Percentiles rank a stretch among this genome's conserved stretches.
Evolutionary conservation across 35 echinoderm and acorn worm species (phyloP).

Genomic region (Eucidaris tribuloides): DNA sequence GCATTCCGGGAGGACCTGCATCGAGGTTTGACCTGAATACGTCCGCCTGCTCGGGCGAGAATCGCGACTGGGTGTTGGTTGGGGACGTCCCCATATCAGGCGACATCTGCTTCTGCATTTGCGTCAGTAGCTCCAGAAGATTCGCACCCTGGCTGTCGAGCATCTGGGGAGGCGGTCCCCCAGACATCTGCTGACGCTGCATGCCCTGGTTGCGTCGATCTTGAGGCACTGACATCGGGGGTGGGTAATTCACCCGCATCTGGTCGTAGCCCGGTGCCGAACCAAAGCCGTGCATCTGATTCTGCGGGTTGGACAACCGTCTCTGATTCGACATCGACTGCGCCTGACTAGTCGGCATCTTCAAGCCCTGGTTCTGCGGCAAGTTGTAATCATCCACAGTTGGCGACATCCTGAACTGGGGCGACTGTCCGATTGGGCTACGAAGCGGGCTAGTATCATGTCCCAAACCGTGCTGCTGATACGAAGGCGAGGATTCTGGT

Average conservation of each 20-base stretch:
- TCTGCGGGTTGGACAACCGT: neutral
- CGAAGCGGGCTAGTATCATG: neutral
- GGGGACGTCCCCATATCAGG: neutral
- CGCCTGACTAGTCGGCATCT: neutral
- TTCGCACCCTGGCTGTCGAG: constrained; percentile 20
- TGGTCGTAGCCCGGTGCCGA: neutral
- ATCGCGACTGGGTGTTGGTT: neutral
- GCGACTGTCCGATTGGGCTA: neutral
- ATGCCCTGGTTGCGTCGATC: neutral
- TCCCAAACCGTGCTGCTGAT: constrained; percentile 1
- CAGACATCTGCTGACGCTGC: constrained; percentile 1
- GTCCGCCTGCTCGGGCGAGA: neutral
- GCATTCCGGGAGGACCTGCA: neutral
- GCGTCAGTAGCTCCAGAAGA: constrained; percentile 47
- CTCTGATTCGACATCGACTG: neutral
- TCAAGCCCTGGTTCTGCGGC: neutral
- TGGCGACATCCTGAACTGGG: neutral
- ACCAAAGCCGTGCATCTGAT: constrained; percentile 10
- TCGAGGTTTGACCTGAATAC: neutral
- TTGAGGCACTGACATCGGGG: neutral
- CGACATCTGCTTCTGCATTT: constrained; percentile 44
- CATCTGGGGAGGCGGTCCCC: neutral
- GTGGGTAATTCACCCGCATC: constrained; percentile 3
- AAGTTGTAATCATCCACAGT: neutral
- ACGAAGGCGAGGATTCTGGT: constrained; percentile 21